Base-by-base conservation (phyloP, 2,888 invertebrate species). In the Acronicta alni region DNA sequence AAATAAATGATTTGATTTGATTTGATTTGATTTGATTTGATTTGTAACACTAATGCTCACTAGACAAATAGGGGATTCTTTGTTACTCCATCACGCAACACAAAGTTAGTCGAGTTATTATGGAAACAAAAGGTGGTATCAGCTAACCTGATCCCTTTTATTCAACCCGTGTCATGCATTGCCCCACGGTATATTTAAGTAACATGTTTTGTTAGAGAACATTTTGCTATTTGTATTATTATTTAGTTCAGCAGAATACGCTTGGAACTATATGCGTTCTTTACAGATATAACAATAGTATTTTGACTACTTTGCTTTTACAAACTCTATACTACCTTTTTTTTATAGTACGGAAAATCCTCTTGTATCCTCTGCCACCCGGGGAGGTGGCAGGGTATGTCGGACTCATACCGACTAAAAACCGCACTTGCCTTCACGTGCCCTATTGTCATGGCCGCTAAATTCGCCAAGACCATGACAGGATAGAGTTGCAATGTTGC, bases 1-100 rank as follows among this genome's bases (percentile, higher is more conserved):
- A n/a, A n/a, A n/a, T n/a, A n/a, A n/a, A n/a, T n/a, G n/a, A n/a
- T n/a, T n/a, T n/a, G n/a, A n/a, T n/a, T n/a, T n/a, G n/a, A n/a
- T n/a, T n/a, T n/a, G n/a, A n/a, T n/a, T n/a, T n/a, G n/a, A n/a
- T n/a, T n/a, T n/a, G n/a, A n/a, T n/a, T n/a, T n/a, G n/a, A n/a
- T n/a, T n/a, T n/a, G 58, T 53, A 67, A 72, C 73, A 74, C 73
- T 80, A 79, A 79, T 79, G 80, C 78, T 77, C 67, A 72, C 75
- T 75, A 84, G 79, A 86, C 84, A 83, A 86, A 85, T 83, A 80
- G 66, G 73, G 70, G 72, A 78, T 82, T 83, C 83, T 83, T 85
- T 83, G 83, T 79, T 79, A 78, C 70, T 67, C 73, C 76, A 80
- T 78, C 85, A 86, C 85, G 86, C 85, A 74, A 83, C 80, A 65